Evolutionary conservation across 2,888 invertebrate genomes (phyloP).

Genomic region (Ligdia adustata): DNA sequence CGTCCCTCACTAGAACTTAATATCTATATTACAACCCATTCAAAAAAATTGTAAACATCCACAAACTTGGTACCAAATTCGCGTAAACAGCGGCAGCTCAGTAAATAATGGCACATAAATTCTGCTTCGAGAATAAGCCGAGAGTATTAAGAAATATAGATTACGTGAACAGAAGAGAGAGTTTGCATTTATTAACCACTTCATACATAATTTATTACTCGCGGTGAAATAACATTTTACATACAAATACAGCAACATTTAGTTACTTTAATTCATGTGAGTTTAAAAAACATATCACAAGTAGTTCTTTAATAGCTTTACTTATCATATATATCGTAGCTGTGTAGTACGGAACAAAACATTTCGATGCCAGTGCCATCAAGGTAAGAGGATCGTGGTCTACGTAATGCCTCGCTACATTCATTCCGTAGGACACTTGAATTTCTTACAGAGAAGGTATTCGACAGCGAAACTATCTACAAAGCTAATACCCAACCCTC

Average conservation of each 20-base stretch:
- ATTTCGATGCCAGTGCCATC: constrained; percentile 58
- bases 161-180: constrained; percentile 62
- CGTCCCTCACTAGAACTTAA: too few species aligned
- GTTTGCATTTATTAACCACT: constrained; percentile 44
- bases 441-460: constrained; percentile 35
- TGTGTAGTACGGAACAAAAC: constrained; percentile 36
- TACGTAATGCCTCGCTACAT: constrained; percentile 53
- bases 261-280: too few species aligned
- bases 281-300: too few species aligned
- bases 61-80: constrained; percentile 60
- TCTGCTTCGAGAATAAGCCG: constrained; percentile 67
- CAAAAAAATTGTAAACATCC: too few species aligned
- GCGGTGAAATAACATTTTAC: constrained; percentile 14
- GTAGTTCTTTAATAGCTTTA: too few species aligned
- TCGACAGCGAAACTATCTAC: constrained; percentile 8
- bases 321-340: background rate
- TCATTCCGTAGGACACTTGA: constrained; percentile 45
- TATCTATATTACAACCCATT: too few species aligned
- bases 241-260: too few species aligned
- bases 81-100: constrained; percentile 58
- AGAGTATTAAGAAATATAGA: constrained; percentile 71
- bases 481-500: constrained; percentile 5
- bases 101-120: constrained; percentile 77
- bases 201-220: constrained; percentile 39
- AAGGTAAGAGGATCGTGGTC: constrained; percentile 71